Conservation (phyloP, 2,797 vertebrate genomes). For the Eidolon dupreanum region DNA sequence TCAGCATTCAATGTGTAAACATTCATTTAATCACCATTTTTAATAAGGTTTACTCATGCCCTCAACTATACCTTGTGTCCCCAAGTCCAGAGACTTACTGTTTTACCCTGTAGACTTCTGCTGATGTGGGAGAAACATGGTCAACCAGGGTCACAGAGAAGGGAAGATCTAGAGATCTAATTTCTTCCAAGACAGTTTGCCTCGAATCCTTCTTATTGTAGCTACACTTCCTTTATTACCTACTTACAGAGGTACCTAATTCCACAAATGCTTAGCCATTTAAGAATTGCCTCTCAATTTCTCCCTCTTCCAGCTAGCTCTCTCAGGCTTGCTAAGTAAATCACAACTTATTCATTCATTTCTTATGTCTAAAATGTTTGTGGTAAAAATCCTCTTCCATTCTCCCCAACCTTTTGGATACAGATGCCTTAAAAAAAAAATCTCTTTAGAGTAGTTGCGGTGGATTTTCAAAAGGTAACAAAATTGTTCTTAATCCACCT, state of each 20-base stretch:
- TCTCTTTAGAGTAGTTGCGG: neutral
- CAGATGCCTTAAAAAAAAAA: neutral
- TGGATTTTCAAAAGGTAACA: neutral
- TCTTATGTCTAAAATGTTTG: neutral
- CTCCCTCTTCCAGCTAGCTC: neutral
- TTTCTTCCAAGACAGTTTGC: neutral
- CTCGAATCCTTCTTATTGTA: neutral
- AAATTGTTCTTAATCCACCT: neutral
- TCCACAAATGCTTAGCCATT: neutral
- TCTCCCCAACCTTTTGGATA: neutral
- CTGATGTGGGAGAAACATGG: neutral
- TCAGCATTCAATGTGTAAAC: neutral
- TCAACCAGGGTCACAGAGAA: neutral
- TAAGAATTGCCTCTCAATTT: neutral
- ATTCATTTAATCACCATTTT: neutral
- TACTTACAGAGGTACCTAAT: neutral
- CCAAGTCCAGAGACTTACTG: neutral
- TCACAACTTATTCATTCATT: neutral
- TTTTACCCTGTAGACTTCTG: neutral
- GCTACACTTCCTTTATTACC: neutral
- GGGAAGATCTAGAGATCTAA: neutral
- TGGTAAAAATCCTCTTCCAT: neutral
- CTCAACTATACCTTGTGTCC: neutral
- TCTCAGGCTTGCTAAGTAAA: neutral
- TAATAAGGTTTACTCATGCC: neutral